Conservation (phyloP, 2,888 invertebrate genomes). For the Limenitis camilla region DNA sequence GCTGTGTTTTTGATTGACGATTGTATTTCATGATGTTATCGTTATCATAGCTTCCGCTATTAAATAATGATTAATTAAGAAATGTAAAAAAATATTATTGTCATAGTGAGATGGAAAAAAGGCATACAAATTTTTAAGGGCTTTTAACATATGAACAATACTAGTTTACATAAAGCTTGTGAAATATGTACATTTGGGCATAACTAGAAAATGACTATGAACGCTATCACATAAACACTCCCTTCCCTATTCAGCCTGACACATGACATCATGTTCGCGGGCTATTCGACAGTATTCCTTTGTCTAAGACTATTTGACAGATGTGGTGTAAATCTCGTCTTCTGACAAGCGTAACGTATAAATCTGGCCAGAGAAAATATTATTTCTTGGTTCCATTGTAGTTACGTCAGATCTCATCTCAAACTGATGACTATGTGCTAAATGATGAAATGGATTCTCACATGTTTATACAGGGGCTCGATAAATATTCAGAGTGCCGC, state of each 20-base stretch:
- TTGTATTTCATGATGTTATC: too few relatives aligned
- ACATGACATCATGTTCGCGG: constrained; percentile 62
- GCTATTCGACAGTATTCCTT: constrained; percentile 59
- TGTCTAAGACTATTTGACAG: constrained; percentile 51
- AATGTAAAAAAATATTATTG: too few relatives aligned
- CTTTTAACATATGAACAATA: too few relatives aligned
- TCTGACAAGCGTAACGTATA: constrained; percentile 58
- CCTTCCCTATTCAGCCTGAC: neutral
- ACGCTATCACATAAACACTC: too few relatives aligned
- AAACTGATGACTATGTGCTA: constrained; percentile 43
- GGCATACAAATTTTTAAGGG: too few relatives aligned
- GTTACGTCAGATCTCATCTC: constrained; percentile 32
- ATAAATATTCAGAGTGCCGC: constrained; percentile 49
- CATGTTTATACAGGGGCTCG: constrained; percentile 57
- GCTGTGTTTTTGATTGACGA: too few relatives aligned
- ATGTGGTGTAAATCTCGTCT: constrained; percentile 60
- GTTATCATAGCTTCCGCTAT: too few relatives aligned
- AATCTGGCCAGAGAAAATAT: constrained; percentile 54
- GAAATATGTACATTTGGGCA: too few relatives aligned
- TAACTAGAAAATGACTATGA: too few relatives aligned
- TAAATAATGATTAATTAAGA: too few relatives aligned
- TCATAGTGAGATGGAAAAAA: too few relatives aligned
- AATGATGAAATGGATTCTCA: constrained; percentile 62
- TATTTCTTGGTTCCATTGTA: constrained; percentile 48
- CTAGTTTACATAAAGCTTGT: too few relatives aligned